phyloP scores from a whole-genome alignment of 2,797 vertebrate genomes.

The Petrocephalus schoutedeni region DNA sequence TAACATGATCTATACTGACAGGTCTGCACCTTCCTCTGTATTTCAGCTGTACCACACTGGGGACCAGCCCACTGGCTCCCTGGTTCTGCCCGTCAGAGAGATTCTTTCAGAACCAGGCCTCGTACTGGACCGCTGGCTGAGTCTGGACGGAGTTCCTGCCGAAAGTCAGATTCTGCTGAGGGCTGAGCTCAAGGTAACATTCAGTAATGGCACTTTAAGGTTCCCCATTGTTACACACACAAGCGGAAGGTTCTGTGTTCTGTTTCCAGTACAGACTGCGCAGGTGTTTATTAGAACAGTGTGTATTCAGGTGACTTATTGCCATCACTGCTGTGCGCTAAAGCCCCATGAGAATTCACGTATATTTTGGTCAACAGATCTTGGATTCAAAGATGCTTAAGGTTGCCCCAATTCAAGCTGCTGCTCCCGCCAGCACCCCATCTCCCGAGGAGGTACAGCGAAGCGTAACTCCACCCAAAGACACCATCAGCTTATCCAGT shows the following conservation, averaged over 20 bases:
- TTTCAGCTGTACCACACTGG: conserved; percentile 68
- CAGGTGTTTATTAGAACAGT: not conserved
- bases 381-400: conserved; percentile 11
- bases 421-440: not conserved
- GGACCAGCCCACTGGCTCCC: conserved; percentile 65
- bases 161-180: conserved; percentile 76
- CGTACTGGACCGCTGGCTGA: conserved; percentile 75
- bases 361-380: not conserved
- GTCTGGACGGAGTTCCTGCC: conserved; percentile 64
- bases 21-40: not conserved
- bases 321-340: not conserved
- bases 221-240: not conserved
- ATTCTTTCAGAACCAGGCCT: conserved; percentile 65
- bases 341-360: not conserved
- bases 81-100: conserved; percentile 69
- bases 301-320: not conserved
- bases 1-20: not conserved
- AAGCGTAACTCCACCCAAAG: not conserved
- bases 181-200: conserved; percentile 71
- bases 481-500: not conserved
- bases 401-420: not conserved
- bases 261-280: not conserved
- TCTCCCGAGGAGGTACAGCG: not conserved
- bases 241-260: not conserved
- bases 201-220: not conserved